phyloP scores from a whole-genome alignment of 2,888 invertebrate species.

The Marronus borbonicus region DNA sequence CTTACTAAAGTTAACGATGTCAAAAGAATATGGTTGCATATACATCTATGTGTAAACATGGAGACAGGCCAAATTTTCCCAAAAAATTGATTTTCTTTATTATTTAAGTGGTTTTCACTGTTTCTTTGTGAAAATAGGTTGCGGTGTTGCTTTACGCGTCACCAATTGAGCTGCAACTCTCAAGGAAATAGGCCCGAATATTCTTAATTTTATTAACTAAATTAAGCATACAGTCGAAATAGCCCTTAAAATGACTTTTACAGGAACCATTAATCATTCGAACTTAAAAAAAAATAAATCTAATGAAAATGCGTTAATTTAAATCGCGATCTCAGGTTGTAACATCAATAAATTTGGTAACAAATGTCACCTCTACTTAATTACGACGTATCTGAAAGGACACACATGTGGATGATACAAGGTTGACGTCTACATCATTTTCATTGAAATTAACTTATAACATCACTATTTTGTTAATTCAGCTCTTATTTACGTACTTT shows the following conservation, averaged over 20 bases:
- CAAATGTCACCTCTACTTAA: constrained; percentile 25
- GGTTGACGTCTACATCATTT: constrained; percentile 31
- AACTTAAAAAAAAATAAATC: constrained; percentile 11
- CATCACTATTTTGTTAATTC: constrained; percentile 21
- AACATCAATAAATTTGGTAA: constrained; percentile 30
- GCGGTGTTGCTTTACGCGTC: no score
- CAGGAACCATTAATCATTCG: constrained; percentile 18
- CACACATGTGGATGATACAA: constrained; percentile 27
- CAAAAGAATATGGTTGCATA: no score
- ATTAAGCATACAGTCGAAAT: neutral
- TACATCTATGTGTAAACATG: no score
- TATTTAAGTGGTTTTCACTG: no score
- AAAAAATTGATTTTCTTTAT: no score
- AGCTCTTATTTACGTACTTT: constrained; percentile 9
- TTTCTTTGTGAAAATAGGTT: no score
- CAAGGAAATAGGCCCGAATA: no score
- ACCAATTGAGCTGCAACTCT: no score
- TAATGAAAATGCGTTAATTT: neutral
- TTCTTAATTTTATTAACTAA: no score
- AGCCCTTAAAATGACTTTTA: constrained; percentile 23
- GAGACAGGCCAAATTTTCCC: no score
- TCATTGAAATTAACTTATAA: constrained; percentile 22
- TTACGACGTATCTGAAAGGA: constrained; percentile 14
- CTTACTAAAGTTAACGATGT: no score
- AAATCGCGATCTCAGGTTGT: constrained; percentile 15